Evolutionary conservation across 2,888 invertebrate genomes (phyloP), one percentile per base, ranked within the genome.

Genomic region (Nomada fabriciana): DNA sequence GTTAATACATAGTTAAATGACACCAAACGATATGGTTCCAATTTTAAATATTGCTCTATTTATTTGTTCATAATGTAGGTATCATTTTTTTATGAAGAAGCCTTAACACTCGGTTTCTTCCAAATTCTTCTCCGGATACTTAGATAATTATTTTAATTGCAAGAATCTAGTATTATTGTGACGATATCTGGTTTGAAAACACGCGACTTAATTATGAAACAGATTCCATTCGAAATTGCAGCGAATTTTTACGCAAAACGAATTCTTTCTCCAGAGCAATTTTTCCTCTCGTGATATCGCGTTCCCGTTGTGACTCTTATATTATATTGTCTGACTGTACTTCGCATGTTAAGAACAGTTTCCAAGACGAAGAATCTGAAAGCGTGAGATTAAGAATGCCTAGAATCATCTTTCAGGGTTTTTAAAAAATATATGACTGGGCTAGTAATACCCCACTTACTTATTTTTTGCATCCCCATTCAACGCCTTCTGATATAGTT

Each of bases 271-370:
- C 11, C 43, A 23, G 7, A 52, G 50, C 63, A 42, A 47, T 69
- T 74, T 69, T 55, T 53, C 61, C 47, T 47, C 64, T 20, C 64
- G 25, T 36, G 57, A 72, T 79, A 80, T 63, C 72, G 57, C 80
- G 72, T 80, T 72, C 72, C 57, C 42, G 13, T 50, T 63, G 52
- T 67, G 43, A 23, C 53, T 55, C 25, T 69, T 65, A 53, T 60
- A 23, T 69, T 70, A 53, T 60, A 80, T 69, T 50, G 13, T 57
- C 23, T 53, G 47, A 47, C 57, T 59, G 57, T 73, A 81, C 64
- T 70, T 81, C 77, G 11, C 47, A 43, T 71, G 50, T 53, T 50
- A 76, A 29, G 61, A 36, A 50, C 29, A 52, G 50, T 43, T 23
- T 47, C 15, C 59, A 13, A 23, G 59, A 13, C 25, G 10, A 20